These are phyloP conservation scores for Salvelinus sp. DNA, from an alignment of 2,113 vertebrate genomes.

Conservation along the genomic window DNA sequence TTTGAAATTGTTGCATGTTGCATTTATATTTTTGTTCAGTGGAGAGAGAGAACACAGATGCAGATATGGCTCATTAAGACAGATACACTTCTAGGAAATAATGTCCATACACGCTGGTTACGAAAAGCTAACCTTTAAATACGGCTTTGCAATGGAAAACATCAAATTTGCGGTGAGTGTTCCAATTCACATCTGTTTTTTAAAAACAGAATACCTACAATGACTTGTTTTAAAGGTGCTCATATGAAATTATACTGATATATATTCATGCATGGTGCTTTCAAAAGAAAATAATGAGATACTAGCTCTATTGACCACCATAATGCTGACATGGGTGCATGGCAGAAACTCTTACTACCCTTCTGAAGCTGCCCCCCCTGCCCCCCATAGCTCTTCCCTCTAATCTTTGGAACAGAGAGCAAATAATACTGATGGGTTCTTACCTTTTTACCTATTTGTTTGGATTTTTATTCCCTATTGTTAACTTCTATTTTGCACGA, in stretches of 20 bases:
- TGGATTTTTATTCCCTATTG: constrained; percentile 53
- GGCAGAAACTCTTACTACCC: too few relatives aligned
- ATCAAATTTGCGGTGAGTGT: neutral
- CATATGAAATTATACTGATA: constrained; percentile 29
- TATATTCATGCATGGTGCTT: constrained; percentile 83
- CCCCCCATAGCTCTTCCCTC: neutral
- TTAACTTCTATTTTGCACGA: constrained; percentile 90
- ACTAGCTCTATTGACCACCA: too few relatives aligned
- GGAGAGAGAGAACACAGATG: neutral
- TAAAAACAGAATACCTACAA: constrained; percentile 36
- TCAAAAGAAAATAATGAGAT: constrained; percentile 31
- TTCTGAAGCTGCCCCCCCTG: neutral
- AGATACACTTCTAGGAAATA: too few relatives aligned
- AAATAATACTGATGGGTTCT: constrained; percentile 44
- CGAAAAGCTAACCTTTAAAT: constrained; percentile 16
- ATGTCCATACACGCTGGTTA: neutral
- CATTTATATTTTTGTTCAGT: too few relatives aligned
- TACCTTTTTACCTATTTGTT: constrained; percentile 53
- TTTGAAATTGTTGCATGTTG: neutral
- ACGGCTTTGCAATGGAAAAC: neutral
- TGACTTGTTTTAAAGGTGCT: constrained; percentile 52
- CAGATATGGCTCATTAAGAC: too few relatives aligned
- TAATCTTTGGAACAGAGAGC: constrained; percentile 40
- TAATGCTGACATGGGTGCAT: too few relatives aligned
- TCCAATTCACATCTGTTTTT: constrained; percentile 2